Percentiles rank a stretch among this genome's conserved stretches.
Conservation (phyloP, 1,140 invertebrate species). For the Thalassaphorura encarpata region DNA sequence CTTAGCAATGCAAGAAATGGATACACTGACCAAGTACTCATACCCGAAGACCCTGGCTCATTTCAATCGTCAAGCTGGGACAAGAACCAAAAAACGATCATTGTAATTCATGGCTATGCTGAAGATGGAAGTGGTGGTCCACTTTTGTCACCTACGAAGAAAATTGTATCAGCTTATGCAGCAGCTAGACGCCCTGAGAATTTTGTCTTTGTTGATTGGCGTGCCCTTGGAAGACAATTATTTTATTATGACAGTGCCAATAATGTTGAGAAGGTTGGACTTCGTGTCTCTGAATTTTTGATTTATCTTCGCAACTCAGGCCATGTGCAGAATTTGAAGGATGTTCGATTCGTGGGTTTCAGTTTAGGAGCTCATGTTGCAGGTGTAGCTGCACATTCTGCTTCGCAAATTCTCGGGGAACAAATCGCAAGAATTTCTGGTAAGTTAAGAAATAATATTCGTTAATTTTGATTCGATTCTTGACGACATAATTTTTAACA, state of each 20-base stretch:
- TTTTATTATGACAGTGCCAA: slow-evolving; percentile 16
- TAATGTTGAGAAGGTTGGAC: slow-evolving; percentile 22
- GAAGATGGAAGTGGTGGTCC: background rate
- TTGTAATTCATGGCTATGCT: slow-evolving; percentile 5
- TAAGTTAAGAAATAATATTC: too few species aligned
- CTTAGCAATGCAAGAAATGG: too few species aligned
- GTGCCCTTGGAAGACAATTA: slow-evolving; percentile 11
- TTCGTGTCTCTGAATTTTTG: slow-evolving; percentile 21
- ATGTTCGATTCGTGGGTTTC: slow-evolving; percentile 35
- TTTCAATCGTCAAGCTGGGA: background rate
- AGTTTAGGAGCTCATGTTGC: slow-evolving; percentile 34
- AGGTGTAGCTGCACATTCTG: slow-evolving; percentile 30
- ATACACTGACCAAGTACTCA: background rate
- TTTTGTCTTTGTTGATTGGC: slow-evolving; percentile 23
- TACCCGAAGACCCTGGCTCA: background rate
- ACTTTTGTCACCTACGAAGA: background rate
- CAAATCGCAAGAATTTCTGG: slow-evolving; percentile 27
- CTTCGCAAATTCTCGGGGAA: slow-evolving; percentile 1
- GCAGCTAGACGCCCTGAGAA: slow-evolving; percentile 7
- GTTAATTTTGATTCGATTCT: background rate
- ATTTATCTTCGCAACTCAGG: slow-evolving; percentile 6
- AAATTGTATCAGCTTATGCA: slow-evolving; percentile 3
- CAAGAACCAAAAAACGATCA: background rate
- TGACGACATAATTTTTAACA: background rate
- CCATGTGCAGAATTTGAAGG: background rate